phyloP scores from a whole-genome alignment of 2,888 invertebrate genomes.

The Cephus pygmeus region DNA sequence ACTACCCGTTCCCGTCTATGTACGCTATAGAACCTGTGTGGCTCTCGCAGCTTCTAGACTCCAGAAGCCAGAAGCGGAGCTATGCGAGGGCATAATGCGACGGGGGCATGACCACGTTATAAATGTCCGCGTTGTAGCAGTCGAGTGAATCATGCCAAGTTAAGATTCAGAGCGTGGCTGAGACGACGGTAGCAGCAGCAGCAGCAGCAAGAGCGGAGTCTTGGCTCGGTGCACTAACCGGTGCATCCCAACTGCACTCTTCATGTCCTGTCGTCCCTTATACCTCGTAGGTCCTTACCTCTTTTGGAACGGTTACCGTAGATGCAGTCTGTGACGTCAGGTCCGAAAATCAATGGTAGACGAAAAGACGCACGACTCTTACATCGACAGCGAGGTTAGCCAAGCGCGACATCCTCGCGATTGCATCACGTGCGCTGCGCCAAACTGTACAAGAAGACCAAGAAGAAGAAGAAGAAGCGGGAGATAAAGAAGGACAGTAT shows the following conservation, averaged over 20 bases:
- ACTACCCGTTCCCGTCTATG: neutral
- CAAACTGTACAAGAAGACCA: neutral
- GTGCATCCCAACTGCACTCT: conserved; percentile 10
- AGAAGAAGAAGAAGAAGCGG: conserved; percentile 22
- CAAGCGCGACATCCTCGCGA: conserved; percentile 46
- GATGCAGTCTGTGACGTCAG: neutral
- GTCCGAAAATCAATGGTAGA: neutral
- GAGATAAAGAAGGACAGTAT: conserved; percentile 17
- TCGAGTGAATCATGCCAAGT: conserved; percentile 46
- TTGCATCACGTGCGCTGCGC: conserved; percentile 35
- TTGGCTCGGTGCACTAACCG: conserved; percentile 35
- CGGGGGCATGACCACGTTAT: conserved; percentile 35
- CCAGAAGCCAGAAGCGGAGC: neutral
- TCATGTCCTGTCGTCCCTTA: conserved; percentile 10
- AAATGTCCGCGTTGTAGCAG: conserved; percentile 37
- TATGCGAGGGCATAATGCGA: neutral
- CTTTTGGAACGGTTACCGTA: no score
- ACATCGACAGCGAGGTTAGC: conserved; percentile 36
- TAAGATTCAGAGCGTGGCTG: conserved; percentile 41
- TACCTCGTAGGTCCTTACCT: conserved; percentile 19
- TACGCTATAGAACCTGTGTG: neutral
- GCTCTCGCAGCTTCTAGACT: neutral
- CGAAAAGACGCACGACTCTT: neutral
- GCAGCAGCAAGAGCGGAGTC: conserved; percentile 25
- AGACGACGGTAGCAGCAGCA: neutral